Base-by-base conservation (phyloP, 2,797 vertebrate species). In the Austrolebias charrua region DNA sequence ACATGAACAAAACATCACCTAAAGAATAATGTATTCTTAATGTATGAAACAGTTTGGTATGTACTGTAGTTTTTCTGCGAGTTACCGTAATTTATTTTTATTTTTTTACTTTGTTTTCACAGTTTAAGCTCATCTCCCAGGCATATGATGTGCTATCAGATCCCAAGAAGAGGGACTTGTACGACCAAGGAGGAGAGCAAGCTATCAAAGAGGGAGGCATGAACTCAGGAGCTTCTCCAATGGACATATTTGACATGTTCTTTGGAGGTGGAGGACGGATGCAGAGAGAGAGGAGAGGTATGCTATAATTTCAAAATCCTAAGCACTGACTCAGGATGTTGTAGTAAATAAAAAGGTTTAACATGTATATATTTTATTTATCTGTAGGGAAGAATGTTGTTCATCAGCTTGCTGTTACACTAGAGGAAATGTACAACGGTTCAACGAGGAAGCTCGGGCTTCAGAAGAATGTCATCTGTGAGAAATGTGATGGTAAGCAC, bases 161-260 rank as follows among this genome's bases (percentile, higher is more conserved):
- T 73, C 82, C 95, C 74, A 95, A 97, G 88, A 99, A 97, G 88
- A 94, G 97, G 78, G 94, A 95, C 60, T 82, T 98, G 73, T 99
- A 99, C 90, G 97, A 99, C 90, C 94, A 97, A 87, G 98, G 98
- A 67, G 98, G 98, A 46, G 98, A 99, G 69, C 96, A 99, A 85
- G 96, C 96, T 1, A 97, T 99, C 81, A 99, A 98, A 90, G 98
- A 99, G 88, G 97, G 98, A 43, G 94, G 96, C 71, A 88, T 94
- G 65, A 84, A 91, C 28, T 93, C 95, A 82, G 93, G 94, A 60
- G 88, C 82, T 13, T 96, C 95, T 18, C 97, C 98, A 20, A 99
- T 95, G 94, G 97, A 99, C 87, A 96, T 99, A 87, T 99, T 99
- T 83, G 95, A 99, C 91, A 98, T 98, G 97, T 99, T 99, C 88